Base-by-base conservation (phyloP, 2,797 vertebrate genomes). In the Acanthis flammea region DNA sequence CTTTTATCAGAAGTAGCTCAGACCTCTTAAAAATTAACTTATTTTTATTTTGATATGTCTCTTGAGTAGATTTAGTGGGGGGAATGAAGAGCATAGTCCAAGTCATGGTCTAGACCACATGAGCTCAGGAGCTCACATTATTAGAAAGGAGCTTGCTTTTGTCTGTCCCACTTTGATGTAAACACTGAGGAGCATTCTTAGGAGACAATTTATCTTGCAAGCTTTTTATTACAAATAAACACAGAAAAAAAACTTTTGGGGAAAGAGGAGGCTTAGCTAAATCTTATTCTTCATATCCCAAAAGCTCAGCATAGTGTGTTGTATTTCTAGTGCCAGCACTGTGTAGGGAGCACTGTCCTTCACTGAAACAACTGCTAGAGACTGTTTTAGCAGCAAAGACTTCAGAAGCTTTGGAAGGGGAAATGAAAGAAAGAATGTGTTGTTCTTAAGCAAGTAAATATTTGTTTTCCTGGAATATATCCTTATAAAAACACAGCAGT, bases 391-490 rank as follows among this genome's bases (percentile, higher is more conserved):
- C 76, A 53, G 55, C 45, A 71, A 65, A 89, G 47, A 19, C 39
- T 80, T 85, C 22, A 9, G 63, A 77, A 63, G 42, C 22, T 81
- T 86, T 86, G 72, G 51, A 63, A 73, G 37, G 66, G 58, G 57
- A 90, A 78, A 66, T 68, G 51, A 76, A 73, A 73, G 57, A 74
- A 90, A 39, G 58, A 75, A 82, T 47, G 21, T 62, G 48, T 63
- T 78, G 44, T 90, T 93, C 73, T 84, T 68, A 75, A 86, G 60
- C 51, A 54, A 65, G 84, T 83, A 75, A 94, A 72, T 90, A 60
- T 47, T 90, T 82, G 31, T 75, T 90, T 95, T 90, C 67, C 66
- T 88, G 45, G 65, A 84, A 76, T 23, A 50, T 54, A n/a, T 76
- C 60, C 45, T 79, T 70, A 31, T 10, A 39, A 85, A 90, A 95